These are phyloP conservation scores for Chitala chitala DNA, from an alignment of 2,113 vertebrate species.

Conservation along the genomic window DNA sequence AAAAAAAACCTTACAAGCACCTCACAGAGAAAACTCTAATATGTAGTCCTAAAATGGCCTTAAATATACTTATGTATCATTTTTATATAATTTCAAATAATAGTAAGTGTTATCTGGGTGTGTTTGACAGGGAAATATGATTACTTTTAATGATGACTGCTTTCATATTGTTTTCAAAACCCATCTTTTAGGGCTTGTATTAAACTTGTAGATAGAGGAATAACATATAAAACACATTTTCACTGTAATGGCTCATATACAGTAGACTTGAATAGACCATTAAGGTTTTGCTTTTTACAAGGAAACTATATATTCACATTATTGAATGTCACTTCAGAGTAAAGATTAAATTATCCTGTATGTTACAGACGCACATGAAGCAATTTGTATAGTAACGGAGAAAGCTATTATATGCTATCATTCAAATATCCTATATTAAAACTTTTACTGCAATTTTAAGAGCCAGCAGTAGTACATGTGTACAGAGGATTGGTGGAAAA, in stretches of 20 bases:
- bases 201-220: too few relatives aligned
- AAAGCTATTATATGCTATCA: background rate
- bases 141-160: background rate
- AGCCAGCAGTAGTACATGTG: slow-evolving; percentile 17
- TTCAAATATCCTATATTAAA: background rate
- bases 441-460: background rate
- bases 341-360: too few relatives aligned
- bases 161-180: background rate
- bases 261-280: too few relatives aligned
- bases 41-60: background rate
- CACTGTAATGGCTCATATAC: too few relatives aligned
- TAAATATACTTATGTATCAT: background rate
- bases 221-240: too few relatives aligned
- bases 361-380: background rate
- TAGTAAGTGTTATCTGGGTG: background rate
- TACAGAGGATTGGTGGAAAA: background rate
- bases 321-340: background rate
- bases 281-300: too few relatives aligned
- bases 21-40: background rate
- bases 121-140: slow-evolving; percentile 3
- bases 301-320: too few relatives aligned
- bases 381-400: background rate
- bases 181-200: background rate
- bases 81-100: background rate
- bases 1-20: slow-evolving; percentile 13